Base-by-base conservation (phyloP, 92 coral and sea anemone species). In the Nematostella vectensis region DNA sequence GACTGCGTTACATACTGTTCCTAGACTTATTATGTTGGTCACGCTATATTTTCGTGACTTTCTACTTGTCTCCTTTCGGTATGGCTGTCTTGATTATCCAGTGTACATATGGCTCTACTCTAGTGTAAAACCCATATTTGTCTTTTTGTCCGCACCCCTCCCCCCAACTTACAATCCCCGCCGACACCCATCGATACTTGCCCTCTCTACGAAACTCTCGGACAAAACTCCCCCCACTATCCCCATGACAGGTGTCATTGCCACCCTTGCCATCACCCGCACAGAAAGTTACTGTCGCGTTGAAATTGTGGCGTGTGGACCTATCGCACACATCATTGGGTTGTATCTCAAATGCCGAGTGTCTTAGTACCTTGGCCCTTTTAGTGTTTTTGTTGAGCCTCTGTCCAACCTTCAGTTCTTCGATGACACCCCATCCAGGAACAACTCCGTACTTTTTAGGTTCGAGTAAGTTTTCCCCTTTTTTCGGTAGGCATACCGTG, bases 131-230 rank as follows among this genome's bases (percentile, higher is more conserved):
- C 10, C 67, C 77, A 24, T 80, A 80, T 54, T 83, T 74, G 9
- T 53, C 53, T 27, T 50, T 9, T 48, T 31, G 54, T 17, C 84
- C 96, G 48, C 96, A 88, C 27, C 88, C 88, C 47, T 62, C 78
- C 2, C 96, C 94, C 96, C 96, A 88, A 65, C 94, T 84, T 3
- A 71, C 84, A 8, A 88, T 33, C 0, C 96, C 96, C 31, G 73
- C 58, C 25, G 81, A 78, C 36, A 61, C 62, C 94, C 94, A 88
- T 11, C 83, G 52, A 39, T 61, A 44, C 27, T 15, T 25, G 13
- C 80, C 77, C 16, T 62, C 59, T 11, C 67, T 59, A 49, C 10
- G 39, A 20, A 45, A 74, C 12, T 71, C 50, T 3, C 79, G 57
- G 16, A 72, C 58, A 25, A 78, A 78, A 11, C 83, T 77, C 10